Evolutionary conservation across 64 coral and sea anemone genomes (phyloP).

Genomic region (Montipora capricornis): DNA sequence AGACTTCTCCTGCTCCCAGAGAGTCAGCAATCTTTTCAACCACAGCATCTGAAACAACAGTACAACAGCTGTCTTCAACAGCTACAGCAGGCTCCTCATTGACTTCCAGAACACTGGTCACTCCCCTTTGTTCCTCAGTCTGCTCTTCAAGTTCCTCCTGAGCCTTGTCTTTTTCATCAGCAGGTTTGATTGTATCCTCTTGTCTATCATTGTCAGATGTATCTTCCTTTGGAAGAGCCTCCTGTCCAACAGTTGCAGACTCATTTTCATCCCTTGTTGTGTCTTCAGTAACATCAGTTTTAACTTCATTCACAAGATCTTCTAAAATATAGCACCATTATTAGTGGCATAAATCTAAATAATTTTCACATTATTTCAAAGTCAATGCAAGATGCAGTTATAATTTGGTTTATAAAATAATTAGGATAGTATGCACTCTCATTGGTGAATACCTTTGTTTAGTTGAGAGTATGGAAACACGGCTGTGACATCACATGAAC

Average conservation of each 20-base stretch:
- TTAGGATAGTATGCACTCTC: too few species aligned
- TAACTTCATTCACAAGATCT: neutral
- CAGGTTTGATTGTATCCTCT: neutral
- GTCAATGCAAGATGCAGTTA: neutral
- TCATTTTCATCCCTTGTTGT: neutral
- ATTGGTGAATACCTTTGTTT: too few species aligned
- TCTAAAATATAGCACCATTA: slow-evolving; percentile 33
- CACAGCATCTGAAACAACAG: neutral
- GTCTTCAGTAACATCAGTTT: neutral
- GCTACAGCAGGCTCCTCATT: neutral
- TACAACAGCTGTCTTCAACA: neutral
- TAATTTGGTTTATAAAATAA: too few species aligned
- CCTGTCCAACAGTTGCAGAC: slow-evolving; percentile 14
- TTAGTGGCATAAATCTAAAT: neutral
- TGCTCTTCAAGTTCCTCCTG: neutral
- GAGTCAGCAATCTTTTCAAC: neutral
- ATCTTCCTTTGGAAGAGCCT: neutral
- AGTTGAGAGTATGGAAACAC: too few species aligned
- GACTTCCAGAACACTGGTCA: neutral
- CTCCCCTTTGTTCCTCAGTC: neutral
- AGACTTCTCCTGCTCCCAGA: neutral
- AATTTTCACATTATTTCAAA: neutral
- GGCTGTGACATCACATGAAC: too few species aligned
- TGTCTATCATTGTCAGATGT: neutral
- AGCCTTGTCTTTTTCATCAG: neutral